Percentiles rank a stretch among this genome's conserved stretches.
These are phyloP conservation scores for Brachionus paranguensis DNA, from an alignment of 1,140 invertebrate species.

Conservation along the genomic window DNA sequence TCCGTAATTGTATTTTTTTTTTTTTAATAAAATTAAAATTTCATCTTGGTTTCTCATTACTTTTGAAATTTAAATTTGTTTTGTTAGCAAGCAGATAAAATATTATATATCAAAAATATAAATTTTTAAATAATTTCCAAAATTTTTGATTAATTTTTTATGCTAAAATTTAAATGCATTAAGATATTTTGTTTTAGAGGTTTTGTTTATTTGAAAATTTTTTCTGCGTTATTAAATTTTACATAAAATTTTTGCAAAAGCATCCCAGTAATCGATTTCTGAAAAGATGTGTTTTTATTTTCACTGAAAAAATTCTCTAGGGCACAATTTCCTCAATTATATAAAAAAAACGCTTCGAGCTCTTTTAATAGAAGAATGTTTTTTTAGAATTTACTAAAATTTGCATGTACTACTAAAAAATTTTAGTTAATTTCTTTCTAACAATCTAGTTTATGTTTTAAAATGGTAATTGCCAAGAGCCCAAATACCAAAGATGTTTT, in stretches of 20 bases:
- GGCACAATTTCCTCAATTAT: not conserved
- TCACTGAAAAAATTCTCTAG: not conserved
- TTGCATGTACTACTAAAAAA: not conserved
- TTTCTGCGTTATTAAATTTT: not conserved
- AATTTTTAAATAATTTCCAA: not conserved
- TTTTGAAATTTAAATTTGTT: not conserved
- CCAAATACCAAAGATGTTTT: constrained; percentile 4
- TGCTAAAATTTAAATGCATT: not conserved
- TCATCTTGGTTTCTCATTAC: not conserved
- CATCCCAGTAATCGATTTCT: not conserved
- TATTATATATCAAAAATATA: not conserved
- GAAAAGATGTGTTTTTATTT: not conserved
- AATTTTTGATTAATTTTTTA: not conserved
- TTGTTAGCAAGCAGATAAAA: not conserved
- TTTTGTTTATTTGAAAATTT: not conserved
- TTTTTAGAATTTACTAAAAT: not conserved
- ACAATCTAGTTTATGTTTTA: not conserved
- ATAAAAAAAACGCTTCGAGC: not conserved
- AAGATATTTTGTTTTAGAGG: not conserved
- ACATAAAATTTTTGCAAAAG: not conserved
- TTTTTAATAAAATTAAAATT: not conserved
- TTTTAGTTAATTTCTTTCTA: not conserved
- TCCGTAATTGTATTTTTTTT: not conserved
- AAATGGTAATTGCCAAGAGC: not conserved
- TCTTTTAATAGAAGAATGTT: not conserved